Percentiles rank a stretch among this genome's conserved stretches.
Evolutionary conservation across 1,140 invertebrate species (phyloP).

Genomic region (Ostrea denselamellosa): DNA sequence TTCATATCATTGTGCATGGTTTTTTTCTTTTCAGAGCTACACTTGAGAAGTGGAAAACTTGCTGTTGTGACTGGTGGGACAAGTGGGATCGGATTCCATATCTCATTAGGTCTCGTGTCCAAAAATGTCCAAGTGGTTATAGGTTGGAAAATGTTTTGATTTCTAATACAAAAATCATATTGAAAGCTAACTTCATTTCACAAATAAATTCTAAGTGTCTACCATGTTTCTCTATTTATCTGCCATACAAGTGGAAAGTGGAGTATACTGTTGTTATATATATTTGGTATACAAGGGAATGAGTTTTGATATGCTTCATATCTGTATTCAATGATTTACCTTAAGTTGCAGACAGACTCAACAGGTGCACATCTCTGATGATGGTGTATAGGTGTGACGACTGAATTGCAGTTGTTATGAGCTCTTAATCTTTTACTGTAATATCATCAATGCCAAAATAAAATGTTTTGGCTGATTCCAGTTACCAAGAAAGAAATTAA

Average conservation of each 20-base stretch:
- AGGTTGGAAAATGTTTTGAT: constrained; percentile 80
- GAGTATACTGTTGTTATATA: too few species aligned
- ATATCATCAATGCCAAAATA: too few species aligned
- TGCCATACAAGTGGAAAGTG: not conserved
- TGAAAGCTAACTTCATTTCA: not conserved
- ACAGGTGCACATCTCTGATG: too few species aligned
- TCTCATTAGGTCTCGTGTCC: constrained; percentile 88
- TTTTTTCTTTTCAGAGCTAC: constrained; percentile 55
- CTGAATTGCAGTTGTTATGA: too few species aligned
- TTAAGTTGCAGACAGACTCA: too few species aligned
- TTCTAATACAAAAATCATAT: not conserved
- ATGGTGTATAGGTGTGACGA: too few species aligned
- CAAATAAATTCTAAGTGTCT: not conserved
- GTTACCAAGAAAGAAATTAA: too few species aligned
- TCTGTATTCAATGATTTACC: too few species aligned
- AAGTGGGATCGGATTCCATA: constrained; percentile 90
- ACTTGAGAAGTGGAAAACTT: constrained; percentile 81
- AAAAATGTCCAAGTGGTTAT: constrained; percentile 91
- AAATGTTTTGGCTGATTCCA: too few species aligned
- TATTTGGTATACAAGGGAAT: too few species aligned
- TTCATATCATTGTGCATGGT: not conserved
- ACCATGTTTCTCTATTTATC: not conserved
- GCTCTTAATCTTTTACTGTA: too few species aligned
- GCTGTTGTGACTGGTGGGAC: constrained; percentile 93
- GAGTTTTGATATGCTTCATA: too few species aligned